Conservation (phyloP, 2,113 vertebrate genomes). For the Tympanuchus pallidicinctus region DNA sequence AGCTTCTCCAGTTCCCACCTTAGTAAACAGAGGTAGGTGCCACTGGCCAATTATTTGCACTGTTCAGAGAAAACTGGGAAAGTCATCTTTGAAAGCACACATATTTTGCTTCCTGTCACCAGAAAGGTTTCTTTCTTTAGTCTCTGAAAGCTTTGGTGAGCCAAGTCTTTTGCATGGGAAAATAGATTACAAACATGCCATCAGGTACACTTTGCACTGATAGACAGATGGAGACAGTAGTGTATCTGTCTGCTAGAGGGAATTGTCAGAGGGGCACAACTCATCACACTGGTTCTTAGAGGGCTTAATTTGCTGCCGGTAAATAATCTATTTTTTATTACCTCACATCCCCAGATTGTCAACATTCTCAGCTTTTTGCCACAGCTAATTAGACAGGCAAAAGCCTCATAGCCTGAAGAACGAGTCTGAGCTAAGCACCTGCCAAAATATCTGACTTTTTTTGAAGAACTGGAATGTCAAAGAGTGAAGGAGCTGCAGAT, state of each 20-base stretch:
- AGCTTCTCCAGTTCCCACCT: too few species aligned
- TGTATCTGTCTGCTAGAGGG: slow-evolving; percentile 46
- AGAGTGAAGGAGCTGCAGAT: slow-evolving; percentile 71
- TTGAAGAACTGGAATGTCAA: slow-evolving; percentile 68
- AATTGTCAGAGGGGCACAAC: slow-evolving; percentile 62
- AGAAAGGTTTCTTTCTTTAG: slow-evolving; percentile 46
- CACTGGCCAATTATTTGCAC: slow-evolving; percentile 49
- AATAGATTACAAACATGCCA: slow-evolving; percentile 49
- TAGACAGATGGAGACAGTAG: slow-evolving; percentile 62
- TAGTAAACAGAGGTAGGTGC: not conserved
- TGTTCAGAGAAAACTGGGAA: slow-evolving; percentile 10
- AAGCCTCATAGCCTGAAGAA: slow-evolving; percentile 69
- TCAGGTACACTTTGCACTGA: slow-evolving; percentile 44
- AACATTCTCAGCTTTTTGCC: slow-evolving; percentile 70
- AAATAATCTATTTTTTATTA: slow-evolving; percentile 75
- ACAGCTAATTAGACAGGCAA: slow-evolving; percentile 78
- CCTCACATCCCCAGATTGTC: slow-evolving; percentile 71
- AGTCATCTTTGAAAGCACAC: not conserved
- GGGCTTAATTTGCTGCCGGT: slow-evolving; percentile 71
- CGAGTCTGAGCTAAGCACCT: slow-evolving; percentile 71
- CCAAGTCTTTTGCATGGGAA: slow-evolving; percentile 56
- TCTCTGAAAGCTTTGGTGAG: slow-evolving; percentile 46
- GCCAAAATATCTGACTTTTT: slow-evolving; percentile 69
- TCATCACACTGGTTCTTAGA: slow-evolving; percentile 58
- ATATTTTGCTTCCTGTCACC: slow-evolving; percentile 46